Percentiles rank a stretch among this genome's conserved stretches.
These are phyloP conservation scores for Botia kubotai DNA, from an alignment of 2,797 vertebrate genomes.

Conservation along the genomic window DNA sequence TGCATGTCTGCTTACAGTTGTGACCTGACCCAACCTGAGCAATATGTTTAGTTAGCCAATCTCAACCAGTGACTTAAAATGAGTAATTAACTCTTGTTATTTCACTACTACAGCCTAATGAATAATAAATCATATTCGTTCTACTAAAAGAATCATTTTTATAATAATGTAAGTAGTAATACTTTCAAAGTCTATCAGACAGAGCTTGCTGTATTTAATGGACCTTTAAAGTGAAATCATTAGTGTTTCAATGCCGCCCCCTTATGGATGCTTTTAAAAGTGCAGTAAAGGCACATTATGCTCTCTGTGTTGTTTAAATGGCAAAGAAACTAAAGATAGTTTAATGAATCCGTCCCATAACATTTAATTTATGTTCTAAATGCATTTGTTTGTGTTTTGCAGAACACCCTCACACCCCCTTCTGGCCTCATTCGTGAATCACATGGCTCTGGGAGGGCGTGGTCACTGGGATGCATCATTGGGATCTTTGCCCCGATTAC, in stretches of 20 bases:
- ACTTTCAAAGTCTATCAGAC: neutral
- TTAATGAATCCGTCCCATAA: neutral
- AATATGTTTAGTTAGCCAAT: too few species aligned
- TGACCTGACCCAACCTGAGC: neutral
- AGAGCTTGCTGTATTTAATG: neutral
- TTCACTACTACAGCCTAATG: neutral
- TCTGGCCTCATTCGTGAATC: conserved; percentile 86
- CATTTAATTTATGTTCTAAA: neutral
- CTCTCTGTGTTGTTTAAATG: neutral
- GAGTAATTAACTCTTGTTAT: too few species aligned
- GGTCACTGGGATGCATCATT: conserved; percentile 87
- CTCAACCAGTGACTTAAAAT: too few species aligned
- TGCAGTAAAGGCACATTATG: neutral
- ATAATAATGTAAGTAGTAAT: neutral
- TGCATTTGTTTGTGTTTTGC: conserved; percentile 23
- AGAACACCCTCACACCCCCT: conserved; percentile 91
- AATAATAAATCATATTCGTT: neutral
- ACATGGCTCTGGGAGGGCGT: conserved; percentile 85
- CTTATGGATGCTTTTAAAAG: conserved; percentile 34
- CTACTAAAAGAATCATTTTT: neutral
- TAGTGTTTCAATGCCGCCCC: conserved; percentile 1
- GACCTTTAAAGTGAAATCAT: neutral
- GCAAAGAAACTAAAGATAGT: neutral
- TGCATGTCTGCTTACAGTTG: neutral
- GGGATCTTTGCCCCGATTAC: conserved; percentile 86